phyloP scores from a whole-genome alignment of 2,113 vertebrate species.

The Oncorhynchus kisutch region DNA sequence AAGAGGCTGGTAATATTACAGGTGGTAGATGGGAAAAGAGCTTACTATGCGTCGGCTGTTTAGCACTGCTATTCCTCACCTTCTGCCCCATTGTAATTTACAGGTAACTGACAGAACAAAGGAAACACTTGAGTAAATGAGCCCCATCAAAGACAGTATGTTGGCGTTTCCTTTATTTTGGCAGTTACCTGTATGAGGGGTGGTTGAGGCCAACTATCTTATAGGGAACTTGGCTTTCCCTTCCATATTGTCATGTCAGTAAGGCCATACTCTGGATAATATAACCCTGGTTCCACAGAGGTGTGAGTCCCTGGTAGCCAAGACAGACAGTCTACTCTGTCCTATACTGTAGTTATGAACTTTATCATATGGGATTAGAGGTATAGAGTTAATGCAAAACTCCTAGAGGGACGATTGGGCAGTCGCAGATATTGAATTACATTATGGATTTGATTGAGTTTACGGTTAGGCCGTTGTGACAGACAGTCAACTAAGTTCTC shows the following conservation, averaged over 20 bases:
- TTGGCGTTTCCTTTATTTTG: too few species aligned
- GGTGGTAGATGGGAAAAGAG: slow-evolving; percentile 37
- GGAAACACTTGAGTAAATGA: too few species aligned
- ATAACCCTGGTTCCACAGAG: not conserved
- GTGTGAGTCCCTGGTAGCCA: not conserved
- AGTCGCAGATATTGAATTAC: too few species aligned
- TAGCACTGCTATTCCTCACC: slow-evolving; percentile 9
- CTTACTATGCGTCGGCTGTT: slow-evolving; percentile 39
- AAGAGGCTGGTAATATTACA: slow-evolving; percentile 25
- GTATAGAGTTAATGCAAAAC: not conserved
- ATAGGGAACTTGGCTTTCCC: too few species aligned
- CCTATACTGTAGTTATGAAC: not conserved
- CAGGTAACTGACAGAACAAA: too few species aligned
- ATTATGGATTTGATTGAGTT: too few species aligned
- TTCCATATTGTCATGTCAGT: too few species aligned
- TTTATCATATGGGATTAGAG: not conserved
- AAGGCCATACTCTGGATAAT: not conserved
- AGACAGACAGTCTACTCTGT: not conserved
- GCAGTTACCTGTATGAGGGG: too few species aligned
- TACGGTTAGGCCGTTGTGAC: too few species aligned
- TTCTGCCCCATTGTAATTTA: slow-evolving; percentile 13
- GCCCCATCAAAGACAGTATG: too few species aligned
- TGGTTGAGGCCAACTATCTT: too few species aligned
- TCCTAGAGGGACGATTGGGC: not conserved
- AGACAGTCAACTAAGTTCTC: too few species aligned